Conservation (phyloP, 2,113 vertebrate species). For the Tetrao urogallus region DNA sequence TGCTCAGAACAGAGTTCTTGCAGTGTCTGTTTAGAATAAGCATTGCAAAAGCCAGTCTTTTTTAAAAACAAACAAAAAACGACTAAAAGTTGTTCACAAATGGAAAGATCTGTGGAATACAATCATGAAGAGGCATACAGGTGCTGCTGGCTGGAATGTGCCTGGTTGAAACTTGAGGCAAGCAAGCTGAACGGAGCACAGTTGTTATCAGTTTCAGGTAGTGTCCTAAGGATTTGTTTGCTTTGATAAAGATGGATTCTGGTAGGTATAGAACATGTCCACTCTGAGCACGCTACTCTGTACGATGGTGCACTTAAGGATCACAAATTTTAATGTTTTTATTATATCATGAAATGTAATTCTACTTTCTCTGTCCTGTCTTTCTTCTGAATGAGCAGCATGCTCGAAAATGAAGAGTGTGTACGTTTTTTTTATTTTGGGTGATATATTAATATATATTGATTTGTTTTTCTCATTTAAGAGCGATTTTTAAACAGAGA, state of each 20-base stretch:
- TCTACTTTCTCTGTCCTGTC: slow-evolving; percentile 67
- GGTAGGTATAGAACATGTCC: slow-evolving; percentile 82
- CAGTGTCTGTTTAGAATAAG: slow-evolving; percentile 58
- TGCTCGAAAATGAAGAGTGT: slow-evolving; percentile 50
- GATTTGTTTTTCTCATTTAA: slow-evolving; percentile 41
- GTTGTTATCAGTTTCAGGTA: slow-evolving; percentile 35
- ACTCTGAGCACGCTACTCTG: slow-evolving; percentile 83
- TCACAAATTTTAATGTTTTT: slow-evolving; percentile 79
- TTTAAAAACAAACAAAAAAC: neutral
- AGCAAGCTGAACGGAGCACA: neutral
- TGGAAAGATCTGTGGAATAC: slow-evolving; percentile 15
- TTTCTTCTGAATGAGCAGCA: slow-evolving; percentile 56
- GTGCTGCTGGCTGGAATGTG: slow-evolving; percentile 43
- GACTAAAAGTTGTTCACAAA: neutral
- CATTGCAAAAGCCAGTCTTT: slow-evolving; percentile 67
- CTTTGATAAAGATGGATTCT: slow-evolving; percentile 73
- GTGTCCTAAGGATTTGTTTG: slow-evolving; percentile 40
- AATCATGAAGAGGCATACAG: slow-evolving; percentile 35
- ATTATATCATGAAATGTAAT: slow-evolving; percentile 81
- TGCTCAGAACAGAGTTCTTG: slow-evolving; percentile 84
- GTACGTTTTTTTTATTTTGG: slow-evolving; percentile 16
- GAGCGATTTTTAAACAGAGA: slow-evolving; percentile 53
- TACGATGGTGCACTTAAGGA: slow-evolving; percentile 81
- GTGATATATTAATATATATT: slow-evolving; percentile 61
- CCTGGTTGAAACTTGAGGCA: slow-evolving; percentile 22